Base-by-base conservation (phyloP, 2,888 invertebrate species). In the Philonicus albiceps region DNA sequence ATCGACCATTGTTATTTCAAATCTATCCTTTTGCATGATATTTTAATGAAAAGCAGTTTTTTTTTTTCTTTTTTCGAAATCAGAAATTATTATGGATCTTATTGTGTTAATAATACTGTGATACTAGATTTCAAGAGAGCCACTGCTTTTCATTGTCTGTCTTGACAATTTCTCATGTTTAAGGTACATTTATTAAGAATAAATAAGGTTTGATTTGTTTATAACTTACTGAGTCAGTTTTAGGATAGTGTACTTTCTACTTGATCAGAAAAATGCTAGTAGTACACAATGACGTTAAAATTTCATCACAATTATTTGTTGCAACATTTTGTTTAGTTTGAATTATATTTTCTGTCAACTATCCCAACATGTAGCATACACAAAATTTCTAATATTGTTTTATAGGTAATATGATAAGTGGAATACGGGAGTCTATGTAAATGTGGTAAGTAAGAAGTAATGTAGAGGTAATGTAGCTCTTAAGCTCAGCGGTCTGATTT, bases 101-200 rank as follows among this genome's bases (percentile, higher is more conserved):
- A 81, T 81, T 81, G 55, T 64, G 81, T 81, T 81, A 81, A 55
- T 81, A 81, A 55, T 81, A 55, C 81, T 81, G 81, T 81, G 81
- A 81, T 81, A 81, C 31, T 81, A 81, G 64, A 37, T 81, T 81
- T 81, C 81, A 81, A 64, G 55, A 81, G 81, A 55, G 64, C 31
- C 55, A 64, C 81, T 81, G 19, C 81, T 81, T 55, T 81, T 81
- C 34, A 55, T 81, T 55, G 81, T 34, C 34, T 34, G 16, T 22
- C 55, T 34, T 34, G n/a, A 81, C 53, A 30, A 22, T 19, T 55
- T 55, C 30, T 30, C n/a, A 19, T 27, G 5, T 31, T 30, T 34
- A n/a, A 64, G 31, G 55, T 81, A 64, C 55, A 64, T 64, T n/a
- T 34, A 34, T 34, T 55, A 55, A 81, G 19, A 19, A 6, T 81